phyloP scores from a whole-genome alignment of 2,888 invertebrate genomes.

The Cheiracanthium punctorium region DNA sequence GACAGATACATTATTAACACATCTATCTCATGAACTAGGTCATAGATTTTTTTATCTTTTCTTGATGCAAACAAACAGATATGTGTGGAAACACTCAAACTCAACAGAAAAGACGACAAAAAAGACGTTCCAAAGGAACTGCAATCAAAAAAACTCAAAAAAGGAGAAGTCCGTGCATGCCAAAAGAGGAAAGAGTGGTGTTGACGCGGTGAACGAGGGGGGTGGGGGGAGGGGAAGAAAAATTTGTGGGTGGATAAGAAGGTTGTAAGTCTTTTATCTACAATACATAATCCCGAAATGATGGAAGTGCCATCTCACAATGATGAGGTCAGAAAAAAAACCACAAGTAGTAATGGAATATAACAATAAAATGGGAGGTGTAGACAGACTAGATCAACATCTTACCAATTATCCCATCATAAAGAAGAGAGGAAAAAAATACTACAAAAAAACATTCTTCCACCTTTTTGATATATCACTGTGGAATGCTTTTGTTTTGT shows the following conservation, averaged over 20 bases:
- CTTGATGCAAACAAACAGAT: slow-evolving; percentile 56
- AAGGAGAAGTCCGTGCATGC: neutral
- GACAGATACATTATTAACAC: slow-evolving; percentile 40
- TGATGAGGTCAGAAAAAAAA: neutral
- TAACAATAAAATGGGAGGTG: slow-evolving; percentile 19
- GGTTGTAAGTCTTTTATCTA: slow-evolving; percentile 17
- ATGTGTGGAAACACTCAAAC: slow-evolving; percentile 68
- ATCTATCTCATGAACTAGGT: neutral
- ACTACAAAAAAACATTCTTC: slow-evolving; percentile 32
- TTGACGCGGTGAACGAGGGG: no score
- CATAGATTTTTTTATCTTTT: slow-evolving; percentile 42
- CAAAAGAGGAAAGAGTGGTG: slow-evolving; percentile 2
- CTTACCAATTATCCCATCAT: slow-evolving; percentile 22
- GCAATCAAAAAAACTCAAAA: slow-evolving; percentile 28
- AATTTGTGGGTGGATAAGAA: slow-evolving; percentile 14
- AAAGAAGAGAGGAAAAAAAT: slow-evolving; percentile 18
- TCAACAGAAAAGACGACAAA: slow-evolving; percentile 46
- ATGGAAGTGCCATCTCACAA: slow-evolving; percentile 16
- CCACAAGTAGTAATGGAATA: slow-evolving; percentile 5
- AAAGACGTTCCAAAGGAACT: slow-evolving; percentile 32
- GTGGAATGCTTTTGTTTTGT: slow-evolving; percentile 2
- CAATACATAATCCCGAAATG: slow-evolving; percentile 27
- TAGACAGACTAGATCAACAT: slow-evolving; percentile 26
- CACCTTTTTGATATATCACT: slow-evolving; percentile 9
- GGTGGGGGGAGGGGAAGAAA: no score